Conservation (phyloP, 2,888 invertebrate species). For the Lumbricus terrestris region DNA sequence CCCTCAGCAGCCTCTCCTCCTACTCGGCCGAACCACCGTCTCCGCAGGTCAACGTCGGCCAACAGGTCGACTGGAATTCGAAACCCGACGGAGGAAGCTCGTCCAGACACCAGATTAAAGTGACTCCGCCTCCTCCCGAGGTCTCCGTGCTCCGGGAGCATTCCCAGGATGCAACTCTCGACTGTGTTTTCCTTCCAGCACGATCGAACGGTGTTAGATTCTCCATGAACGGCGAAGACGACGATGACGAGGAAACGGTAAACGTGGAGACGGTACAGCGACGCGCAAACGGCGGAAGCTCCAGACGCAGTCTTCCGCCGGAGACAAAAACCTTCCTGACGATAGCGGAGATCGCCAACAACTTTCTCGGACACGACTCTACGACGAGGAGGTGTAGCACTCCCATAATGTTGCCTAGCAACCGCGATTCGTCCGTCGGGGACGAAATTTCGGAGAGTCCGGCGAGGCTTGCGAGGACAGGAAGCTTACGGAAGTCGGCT, state of each 20-base stretch:
- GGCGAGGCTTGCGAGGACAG: not conserved
- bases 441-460: not conserved
- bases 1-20: not conserved
- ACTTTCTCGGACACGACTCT: not conserved
- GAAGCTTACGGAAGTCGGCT: not conserved
- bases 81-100: not conserved
- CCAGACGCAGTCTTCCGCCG: not conserved
- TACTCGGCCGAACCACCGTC: not conserved
- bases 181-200: not conserved
- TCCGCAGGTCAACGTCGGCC: not conserved
- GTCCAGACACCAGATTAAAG: not conserved
- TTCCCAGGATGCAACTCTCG: not conserved
- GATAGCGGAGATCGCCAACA: not conserved
- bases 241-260: not conserved
- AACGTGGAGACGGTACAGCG: not conserved
- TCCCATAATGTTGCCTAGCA: not conserved
- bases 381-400: not conserved
- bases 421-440: not conserved
- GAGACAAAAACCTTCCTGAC: not conserved
- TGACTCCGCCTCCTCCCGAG: not conserved
- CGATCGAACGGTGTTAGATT: not conserved
- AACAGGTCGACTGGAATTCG: not conserved
- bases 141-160: not conserved
- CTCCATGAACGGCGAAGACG: not conserved
- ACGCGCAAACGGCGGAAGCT: not conserved